Base-by-base conservation (phyloP, 1,140 invertebrate species). In the Stenopsyche tienmushanensis region DNA sequence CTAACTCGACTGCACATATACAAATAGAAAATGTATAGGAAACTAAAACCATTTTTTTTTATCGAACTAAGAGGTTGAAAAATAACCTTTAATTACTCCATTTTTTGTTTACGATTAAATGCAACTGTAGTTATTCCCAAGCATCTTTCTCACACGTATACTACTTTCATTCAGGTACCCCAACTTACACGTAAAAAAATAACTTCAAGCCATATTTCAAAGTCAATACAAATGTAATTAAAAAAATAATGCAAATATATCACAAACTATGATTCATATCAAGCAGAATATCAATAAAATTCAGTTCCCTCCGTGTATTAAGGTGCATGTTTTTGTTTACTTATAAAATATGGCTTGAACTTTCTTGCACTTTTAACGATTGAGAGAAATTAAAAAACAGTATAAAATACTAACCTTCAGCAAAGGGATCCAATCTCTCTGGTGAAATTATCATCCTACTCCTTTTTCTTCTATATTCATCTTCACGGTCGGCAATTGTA, bases 401-500 rank as follows among this genome's bases (percentile, higher is more conserved):
- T 47, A 62, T 68, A 69, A 69, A 72, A 71, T 25, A 87, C 88
- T 79, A 84, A 97, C 96, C 95, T 84, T 97, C 94, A 72, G 94
- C 94, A 85, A 99, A 99, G 18, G 95, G 94, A 88, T 99, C 97
- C 64, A 90, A 88, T 72, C 94, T 84, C 74, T 97, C 96, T 3
- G 97, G 97, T 1, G 97, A 99, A 69, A 98, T 96, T 52, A 97
- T 94, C 83, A 92, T 88, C 74, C 90, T 85, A 50, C 92, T 84
- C 59, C 93, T 85, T 72, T 92, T 90, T 69, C 92, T 90, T 55
- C 93, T 84, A 75, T 99, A 99, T 77, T 98, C 96, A 88, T 98
- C 95, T 82, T 99, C 95, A 65, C 94, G 85, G 71, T 99, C 96
- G 0, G 93, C 92, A 78, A 99, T 95, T 3, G 91, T 95, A 18